Evolutionary conservation across 2,888 invertebrate genomes (phyloP).

Genomic region (Eupithecia insigniata): DNA sequence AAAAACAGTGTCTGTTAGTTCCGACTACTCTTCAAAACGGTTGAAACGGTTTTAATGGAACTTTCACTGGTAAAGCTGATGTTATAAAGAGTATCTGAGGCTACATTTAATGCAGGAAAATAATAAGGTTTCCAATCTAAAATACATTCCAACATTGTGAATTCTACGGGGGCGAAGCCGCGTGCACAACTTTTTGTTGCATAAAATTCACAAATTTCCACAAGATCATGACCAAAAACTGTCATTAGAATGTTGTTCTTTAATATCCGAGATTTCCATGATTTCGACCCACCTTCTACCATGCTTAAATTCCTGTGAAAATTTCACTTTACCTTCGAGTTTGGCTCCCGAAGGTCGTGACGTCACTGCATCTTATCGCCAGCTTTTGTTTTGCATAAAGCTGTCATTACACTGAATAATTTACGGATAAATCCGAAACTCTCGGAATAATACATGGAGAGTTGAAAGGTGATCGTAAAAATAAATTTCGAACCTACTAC

Average conservation of each 20-base stretch:
- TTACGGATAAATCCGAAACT: conserved; percentile 27
- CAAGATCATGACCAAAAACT: background rate
- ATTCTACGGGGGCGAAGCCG: too few species aligned
- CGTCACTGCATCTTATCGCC: conserved; percentile 34
- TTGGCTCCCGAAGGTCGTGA: conserved; percentile 26
- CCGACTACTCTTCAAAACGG: background rate
- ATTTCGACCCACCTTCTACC: background rate
- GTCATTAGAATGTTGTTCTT: background rate
- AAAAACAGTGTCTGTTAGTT: background rate
- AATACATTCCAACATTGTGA: background rate
- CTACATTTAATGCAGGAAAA: background rate
- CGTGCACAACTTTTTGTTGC: background rate
- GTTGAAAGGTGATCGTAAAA: background rate
- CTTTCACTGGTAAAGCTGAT: background rate
- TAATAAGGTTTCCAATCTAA: background rate
- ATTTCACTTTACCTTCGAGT: conserved; percentile 10
- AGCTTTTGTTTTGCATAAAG: conserved; percentile 35
- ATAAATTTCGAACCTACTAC: background rate
- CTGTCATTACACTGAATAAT: conserved; percentile 34
- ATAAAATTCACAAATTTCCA: background rate
- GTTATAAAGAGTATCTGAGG: background rate
- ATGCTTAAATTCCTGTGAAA: background rate
- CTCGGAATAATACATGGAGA: conserved; percentile 16
- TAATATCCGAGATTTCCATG: background rate
- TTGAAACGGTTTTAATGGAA: background rate